These are phyloP conservation scores for Mesochorus sp. DNA, from an alignment of 2,888 invertebrate genomes.

Conservation along the genomic window DNA sequence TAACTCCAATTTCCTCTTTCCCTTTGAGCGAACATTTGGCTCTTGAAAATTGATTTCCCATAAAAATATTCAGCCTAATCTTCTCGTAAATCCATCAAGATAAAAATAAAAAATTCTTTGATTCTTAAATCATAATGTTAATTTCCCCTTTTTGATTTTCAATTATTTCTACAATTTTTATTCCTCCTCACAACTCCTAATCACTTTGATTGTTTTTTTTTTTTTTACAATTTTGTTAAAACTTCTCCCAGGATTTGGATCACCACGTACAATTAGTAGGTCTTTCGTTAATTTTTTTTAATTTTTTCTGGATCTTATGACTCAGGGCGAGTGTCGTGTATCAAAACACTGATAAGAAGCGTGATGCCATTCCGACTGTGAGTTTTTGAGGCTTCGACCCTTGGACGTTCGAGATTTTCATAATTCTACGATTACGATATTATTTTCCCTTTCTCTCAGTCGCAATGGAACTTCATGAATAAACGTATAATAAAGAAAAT, in stretches of 20 bases:
- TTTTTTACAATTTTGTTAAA: conserved; percentile 18
- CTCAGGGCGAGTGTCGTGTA: conserved; percentile 74
- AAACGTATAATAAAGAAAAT: conserved; percentile 75
- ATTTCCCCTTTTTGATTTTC: too few relatives aligned
- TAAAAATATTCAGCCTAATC: too few relatives aligned
- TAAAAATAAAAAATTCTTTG: too few relatives aligned
- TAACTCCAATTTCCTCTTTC: too few relatives aligned
- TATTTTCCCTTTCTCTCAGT: conserved; percentile 61
- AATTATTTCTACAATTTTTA: conserved; percentile 52
- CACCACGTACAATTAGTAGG: conserved; percentile 31
- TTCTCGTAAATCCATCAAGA: too few relatives aligned
- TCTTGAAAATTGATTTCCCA: too few relatives aligned
- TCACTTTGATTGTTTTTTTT: too few relatives aligned
- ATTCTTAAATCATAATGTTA: too few relatives aligned
- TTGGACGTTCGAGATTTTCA: neutral
- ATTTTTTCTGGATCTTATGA: conserved; percentile 64
- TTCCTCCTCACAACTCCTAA: conserved; percentile 39
- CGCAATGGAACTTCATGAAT: conserved; percentile 71
- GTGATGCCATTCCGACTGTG: conserved; percentile 76
- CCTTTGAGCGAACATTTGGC: too few relatives aligned
- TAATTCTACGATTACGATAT: neutral
- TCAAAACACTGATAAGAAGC: conserved; percentile 80
- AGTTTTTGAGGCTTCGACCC: conserved; percentile 46
- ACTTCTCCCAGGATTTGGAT: conserved; percentile 16
- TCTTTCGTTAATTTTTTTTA: conserved; percentile 6